These are phyloP conservation scores for Drosophila hawaiiensis DNA, from an alignment of 2,888 invertebrate genomes.

Conservation along the genomic window DNA sequence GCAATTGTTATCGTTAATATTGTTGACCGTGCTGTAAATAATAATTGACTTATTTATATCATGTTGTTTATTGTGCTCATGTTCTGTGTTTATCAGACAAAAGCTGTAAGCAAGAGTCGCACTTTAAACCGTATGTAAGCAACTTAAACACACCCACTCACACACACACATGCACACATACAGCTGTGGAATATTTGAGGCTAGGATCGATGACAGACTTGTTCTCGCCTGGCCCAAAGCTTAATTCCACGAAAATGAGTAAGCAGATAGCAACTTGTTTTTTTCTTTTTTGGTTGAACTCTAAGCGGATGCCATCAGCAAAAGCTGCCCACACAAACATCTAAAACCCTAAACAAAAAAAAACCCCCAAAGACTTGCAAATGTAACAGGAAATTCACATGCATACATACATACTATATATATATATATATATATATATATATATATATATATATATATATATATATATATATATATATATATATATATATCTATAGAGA, in stretches of 20 bases:
- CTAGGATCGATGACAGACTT: slow-evolving; percentile 30
- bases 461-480: neutral
- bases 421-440: neutral
- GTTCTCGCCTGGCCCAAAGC: neutral
- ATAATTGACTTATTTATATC: slow-evolving; percentile 38
- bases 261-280: slow-evolving; percentile 18
- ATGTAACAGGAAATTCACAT: slow-evolving; percentile 40
- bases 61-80: slow-evolving; percentile 32
- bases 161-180: neutral
- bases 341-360: slow-evolving; percentile 1
- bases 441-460: neutral
- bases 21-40: slow-evolving; percentile 51
- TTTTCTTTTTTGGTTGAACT: slow-evolving; percentile 11
- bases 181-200: slow-evolving; percentile 6
- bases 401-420: neutral
- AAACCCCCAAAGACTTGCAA: slow-evolving; percentile 33
- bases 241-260: slow-evolving; percentile 17
- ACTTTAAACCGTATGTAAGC: slow-evolving; percentile 36
- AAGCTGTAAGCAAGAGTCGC: slow-evolving; percentile 20
- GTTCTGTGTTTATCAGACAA: slow-evolving; percentile 7
- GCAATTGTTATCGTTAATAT: slow-evolving; percentile 42
- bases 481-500: neutral
- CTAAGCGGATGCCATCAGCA: slow-evolving; percentile 12
- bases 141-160: neutral
- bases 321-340: slow-evolving; percentile 21